Conservation (phyloP, 2,888 invertebrate genomes). For the Epiblema foenella region DNA sequence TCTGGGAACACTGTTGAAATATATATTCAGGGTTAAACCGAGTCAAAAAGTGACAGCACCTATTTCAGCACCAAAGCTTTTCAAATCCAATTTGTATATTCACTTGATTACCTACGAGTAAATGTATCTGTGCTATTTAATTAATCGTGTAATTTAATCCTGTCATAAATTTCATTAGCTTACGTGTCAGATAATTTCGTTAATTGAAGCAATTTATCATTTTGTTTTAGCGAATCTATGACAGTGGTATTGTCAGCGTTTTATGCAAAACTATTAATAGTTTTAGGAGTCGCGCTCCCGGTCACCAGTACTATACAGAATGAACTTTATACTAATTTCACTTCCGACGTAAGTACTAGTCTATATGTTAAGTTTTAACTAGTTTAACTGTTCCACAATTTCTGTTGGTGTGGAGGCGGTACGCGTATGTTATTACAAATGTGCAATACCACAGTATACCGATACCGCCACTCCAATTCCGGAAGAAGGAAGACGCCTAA, state of each 20-base stretch:
- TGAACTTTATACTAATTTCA: conserved; percentile 76
- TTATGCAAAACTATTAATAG: conserved; percentile 87
- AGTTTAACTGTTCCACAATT: too few species aligned
- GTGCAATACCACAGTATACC: too few species aligned
- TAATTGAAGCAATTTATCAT: conserved; percentile 60
- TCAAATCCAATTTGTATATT: conserved; percentile 9
- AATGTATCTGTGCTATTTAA: conserved; percentile 16
- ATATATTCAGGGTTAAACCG: neutral
- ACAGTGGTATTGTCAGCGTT: conserved; percentile 86
- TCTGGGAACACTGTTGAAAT: too few species aligned
- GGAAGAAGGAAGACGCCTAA: too few species aligned
- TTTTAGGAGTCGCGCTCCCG: conserved; percentile 87
- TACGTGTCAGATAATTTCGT: conserved; percentile 48
- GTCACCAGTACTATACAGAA: conserved; percentile 87
- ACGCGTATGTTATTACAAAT: too few species aligned
- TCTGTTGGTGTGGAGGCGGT: neutral
- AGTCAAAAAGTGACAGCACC: neutral
- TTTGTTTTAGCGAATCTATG: conserved; percentile 85
- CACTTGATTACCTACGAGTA: neutral
- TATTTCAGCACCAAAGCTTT: conserved; percentile 7
- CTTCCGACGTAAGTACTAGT: conserved; percentile 72
- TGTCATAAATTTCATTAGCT: conserved; percentile 47
- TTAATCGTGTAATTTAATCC: conserved; percentile 20
- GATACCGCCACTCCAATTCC: too few species aligned
- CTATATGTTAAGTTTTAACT: neutral